Evolutionary conservation across 2,797 vertebrate genomes (phyloP).

Genomic region (Thunnus albacares): DNA sequence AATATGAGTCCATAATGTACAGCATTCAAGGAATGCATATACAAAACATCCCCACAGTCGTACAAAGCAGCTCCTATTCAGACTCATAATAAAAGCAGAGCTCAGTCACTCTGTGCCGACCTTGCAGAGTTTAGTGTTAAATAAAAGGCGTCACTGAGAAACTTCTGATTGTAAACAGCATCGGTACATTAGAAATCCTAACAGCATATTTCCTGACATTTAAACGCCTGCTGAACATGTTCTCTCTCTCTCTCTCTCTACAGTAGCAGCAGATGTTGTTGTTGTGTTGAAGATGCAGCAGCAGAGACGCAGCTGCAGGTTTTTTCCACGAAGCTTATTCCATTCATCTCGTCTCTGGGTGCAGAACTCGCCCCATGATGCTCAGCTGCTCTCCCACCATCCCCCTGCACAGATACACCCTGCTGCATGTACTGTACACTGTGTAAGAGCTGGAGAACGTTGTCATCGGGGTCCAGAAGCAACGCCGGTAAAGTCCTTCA

Average conservation of each 20-base stretch:
- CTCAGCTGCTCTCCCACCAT: conserved; percentile 26
- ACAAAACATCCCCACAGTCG: too few relatives aligned
- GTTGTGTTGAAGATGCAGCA: background rate
- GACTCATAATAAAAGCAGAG: too few relatives aligned
- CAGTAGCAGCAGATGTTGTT: conserved; percentile 29
- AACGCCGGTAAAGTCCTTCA: too few relatives aligned
- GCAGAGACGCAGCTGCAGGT: conserved; percentile 37
- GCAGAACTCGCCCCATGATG: conserved; percentile 1
- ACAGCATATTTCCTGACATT: background rate
- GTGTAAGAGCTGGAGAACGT: background rate
- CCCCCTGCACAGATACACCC: conserved; percentile 11
- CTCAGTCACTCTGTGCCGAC: too few relatives aligned
- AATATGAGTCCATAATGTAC: too few relatives aligned
- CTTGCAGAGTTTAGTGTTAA: background rate
- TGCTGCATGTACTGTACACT: background rate
- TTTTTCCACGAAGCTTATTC: conserved; percentile 20
- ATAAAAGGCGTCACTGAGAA: background rate
- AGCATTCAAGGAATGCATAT: too few relatives aligned
- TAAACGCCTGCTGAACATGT: background rate
- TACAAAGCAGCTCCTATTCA: too few relatives aligned
- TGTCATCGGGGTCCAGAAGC: background rate
- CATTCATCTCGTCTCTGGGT: conserved; percentile 14
- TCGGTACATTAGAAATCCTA: background rate
- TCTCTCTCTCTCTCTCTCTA: background rate
- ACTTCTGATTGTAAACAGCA: background rate